A percentile compares a stretch with the other conserved stretches of the same genome.
These are phyloP conservation scores for Pogona vitticeps DNA, from an alignment of 2,113 vertebrate species.

Conservation along the genomic window DNA sequence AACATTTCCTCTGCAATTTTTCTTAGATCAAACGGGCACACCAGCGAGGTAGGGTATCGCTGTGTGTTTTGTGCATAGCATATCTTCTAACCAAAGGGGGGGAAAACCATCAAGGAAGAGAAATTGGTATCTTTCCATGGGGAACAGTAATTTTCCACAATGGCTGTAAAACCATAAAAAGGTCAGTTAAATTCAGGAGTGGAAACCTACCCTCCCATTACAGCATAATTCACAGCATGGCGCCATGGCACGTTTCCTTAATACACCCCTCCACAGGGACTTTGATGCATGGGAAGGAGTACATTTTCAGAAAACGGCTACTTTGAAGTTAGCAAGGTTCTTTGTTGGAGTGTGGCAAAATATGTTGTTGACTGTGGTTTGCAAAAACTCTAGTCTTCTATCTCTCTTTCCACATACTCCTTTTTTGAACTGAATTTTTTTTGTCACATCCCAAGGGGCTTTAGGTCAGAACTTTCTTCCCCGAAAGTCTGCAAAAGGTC, in stretches of 20 bases:
- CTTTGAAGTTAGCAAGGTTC: not conserved
- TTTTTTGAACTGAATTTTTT: not conserved
- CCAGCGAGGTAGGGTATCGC: not conserved
- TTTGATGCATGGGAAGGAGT: not conserved
- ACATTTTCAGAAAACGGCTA: not conserved
- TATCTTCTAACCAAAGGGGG: not conserved
- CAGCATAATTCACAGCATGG: not conserved
- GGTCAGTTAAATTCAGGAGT: not conserved
- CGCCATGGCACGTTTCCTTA: too few relatives aligned
- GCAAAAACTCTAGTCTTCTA: not conserved
- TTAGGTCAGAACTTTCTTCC: not conserved
- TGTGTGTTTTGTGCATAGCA: not conserved
- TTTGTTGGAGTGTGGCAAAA: not conserved
- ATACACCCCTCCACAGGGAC: not conserved
- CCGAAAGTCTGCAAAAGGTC: not conserved
- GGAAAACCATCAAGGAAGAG: not conserved
- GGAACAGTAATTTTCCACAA: not conserved
- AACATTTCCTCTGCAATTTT: not conserved
- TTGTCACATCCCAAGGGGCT: not conserved
- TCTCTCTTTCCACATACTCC: too few relatives aligned
- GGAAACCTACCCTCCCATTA: not conserved
- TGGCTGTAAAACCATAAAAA: not conserved
- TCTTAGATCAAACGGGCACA: not conserved
- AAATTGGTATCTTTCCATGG: not conserved
- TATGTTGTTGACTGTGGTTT: not conserved